Conservation (phyloP, 2,888 invertebrate species). For the Thymelicus lineola region DNA sequence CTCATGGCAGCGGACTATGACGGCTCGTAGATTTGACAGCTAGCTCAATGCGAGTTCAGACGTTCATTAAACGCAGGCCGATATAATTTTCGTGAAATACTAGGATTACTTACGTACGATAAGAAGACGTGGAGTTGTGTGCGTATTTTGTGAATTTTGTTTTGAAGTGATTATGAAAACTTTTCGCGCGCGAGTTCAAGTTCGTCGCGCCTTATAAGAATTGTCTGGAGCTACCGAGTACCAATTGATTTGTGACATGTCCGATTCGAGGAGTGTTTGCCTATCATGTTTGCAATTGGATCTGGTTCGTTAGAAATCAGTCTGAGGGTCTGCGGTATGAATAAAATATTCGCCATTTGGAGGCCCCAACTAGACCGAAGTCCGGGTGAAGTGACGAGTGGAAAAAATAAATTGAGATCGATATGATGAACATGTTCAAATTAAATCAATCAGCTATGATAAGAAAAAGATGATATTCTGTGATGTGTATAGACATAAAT, state of each 20-base stretch:
- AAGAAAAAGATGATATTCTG: slow-evolving; percentile 65
- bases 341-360: slow-evolving; percentile 71
- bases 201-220: slow-evolving; percentile 49
- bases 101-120: slow-evolving; percentile 68
- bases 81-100: slow-evolving; percentile 79
- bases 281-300: slow-evolving; percentile 80
- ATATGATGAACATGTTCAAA: slow-evolving; percentile 52
- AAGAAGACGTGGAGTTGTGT: slow-evolving; percentile 48
- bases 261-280: slow-evolving; percentile 63
- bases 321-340: slow-evolving; percentile 73
- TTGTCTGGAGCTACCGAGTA: slow-evolving; percentile 52
- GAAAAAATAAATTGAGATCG: slow-evolving; percentile 61
- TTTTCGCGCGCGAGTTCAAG: slow-evolving; percentile 77
- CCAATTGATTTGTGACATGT: slow-evolving; percentile 77
- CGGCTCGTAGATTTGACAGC: slow-evolving; percentile 86
- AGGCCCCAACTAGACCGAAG: slow-evolving; percentile 62
- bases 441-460: slow-evolving; percentile 63
- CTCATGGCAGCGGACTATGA: slow-evolving; percentile 85
- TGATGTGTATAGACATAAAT: slow-evolving; percentile 37
- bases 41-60: slow-evolving; percentile 85
- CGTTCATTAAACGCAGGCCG: slow-evolving; percentile 81
- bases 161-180: slow-evolving; percentile 51
- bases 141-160: slow-evolving; percentile 45
- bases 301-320: slow-evolving; percentile 70
- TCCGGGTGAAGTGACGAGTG: slow-evolving; percentile 53